Evolutionary conservation across 1,140 invertebrate genomes (phyloP).

Genomic region (Drosophila lacteicornis): DNA sequence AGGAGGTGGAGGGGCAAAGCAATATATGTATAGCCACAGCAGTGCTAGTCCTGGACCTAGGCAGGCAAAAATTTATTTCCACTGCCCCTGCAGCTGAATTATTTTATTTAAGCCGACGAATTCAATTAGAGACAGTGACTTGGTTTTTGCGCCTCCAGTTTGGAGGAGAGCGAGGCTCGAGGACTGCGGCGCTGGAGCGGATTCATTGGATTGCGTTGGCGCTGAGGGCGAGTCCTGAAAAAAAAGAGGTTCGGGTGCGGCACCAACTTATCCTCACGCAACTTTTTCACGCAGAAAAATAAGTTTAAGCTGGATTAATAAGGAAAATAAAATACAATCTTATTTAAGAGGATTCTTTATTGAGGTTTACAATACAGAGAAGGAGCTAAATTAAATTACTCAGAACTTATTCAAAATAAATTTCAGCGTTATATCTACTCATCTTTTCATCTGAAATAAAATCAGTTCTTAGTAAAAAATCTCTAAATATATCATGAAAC

Average conservation of each 20-base stretch:
- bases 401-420: too few species aligned
- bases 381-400: too few species aligned
- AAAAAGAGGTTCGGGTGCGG: constrained; percentile 62
- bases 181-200: not conserved
- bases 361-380: too few species aligned
- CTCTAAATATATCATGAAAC: not conserved
- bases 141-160: constrained; percentile 78
- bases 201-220: constrained; percentile 75
- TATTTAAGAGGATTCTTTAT: too few species aligned
- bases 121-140: constrained; percentile 85
- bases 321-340: too few species aligned
- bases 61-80: constrained; percentile 70
- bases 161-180: constrained; percentile 1
- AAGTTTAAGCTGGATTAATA: not conserved
- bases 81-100: constrained; percentile 84
- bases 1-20: constrained; percentile 51
- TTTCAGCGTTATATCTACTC: not conserved
- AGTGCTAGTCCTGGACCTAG: constrained; percentile 46
- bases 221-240: constrained; percentile 73
- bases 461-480: not conserved
- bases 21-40: constrained; percentile 5
- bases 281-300: constrained; percentile 30
- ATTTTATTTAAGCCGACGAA: constrained; percentile 85
- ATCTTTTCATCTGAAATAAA: not conserved
- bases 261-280: constrained; percentile 54